Conservation (phyloP, 2,888 invertebrate species). For the Xestia rhomboidea region DNA sequence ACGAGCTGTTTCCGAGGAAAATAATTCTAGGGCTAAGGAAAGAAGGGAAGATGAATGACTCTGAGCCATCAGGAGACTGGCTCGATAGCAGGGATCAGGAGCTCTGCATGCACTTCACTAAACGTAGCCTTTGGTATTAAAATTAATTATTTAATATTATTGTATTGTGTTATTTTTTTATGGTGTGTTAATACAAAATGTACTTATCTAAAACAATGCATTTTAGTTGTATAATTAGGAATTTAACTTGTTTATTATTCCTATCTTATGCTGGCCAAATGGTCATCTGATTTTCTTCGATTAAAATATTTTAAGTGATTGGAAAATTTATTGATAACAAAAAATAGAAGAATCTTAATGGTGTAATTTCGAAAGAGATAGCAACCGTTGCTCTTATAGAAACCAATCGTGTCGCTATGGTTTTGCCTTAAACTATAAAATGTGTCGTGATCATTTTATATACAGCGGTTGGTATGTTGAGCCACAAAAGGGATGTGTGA, state of each 20-base stretch:
- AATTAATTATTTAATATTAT: neutral
- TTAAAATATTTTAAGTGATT: neutral
- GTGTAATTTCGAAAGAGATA: neutral
- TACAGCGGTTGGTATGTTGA: too few relatives aligned
- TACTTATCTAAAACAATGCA: neutral
- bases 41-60: neutral
- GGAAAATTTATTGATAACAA: too few relatives aligned
- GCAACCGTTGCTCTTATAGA: neutral
- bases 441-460: neutral
- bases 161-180: neutral
- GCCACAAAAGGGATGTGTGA: too few relatives aligned
- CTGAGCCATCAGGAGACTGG: constrained; percentile 32
- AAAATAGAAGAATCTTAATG: neutral
- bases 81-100: constrained; percentile 35
- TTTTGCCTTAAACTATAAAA: neutral
- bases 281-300: neutral
- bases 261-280: neutral
- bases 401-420: neutral
- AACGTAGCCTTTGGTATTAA: constrained; percentile 42
- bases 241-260: neutral
- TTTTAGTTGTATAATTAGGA: neutral
- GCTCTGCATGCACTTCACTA: constrained; percentile 37
- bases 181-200: neutral
- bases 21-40: neutral
- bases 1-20: constrained; percentile 21